Conservation (phyloP, 1,140 invertebrate species). For the Bombyx mandarina region DNA sequence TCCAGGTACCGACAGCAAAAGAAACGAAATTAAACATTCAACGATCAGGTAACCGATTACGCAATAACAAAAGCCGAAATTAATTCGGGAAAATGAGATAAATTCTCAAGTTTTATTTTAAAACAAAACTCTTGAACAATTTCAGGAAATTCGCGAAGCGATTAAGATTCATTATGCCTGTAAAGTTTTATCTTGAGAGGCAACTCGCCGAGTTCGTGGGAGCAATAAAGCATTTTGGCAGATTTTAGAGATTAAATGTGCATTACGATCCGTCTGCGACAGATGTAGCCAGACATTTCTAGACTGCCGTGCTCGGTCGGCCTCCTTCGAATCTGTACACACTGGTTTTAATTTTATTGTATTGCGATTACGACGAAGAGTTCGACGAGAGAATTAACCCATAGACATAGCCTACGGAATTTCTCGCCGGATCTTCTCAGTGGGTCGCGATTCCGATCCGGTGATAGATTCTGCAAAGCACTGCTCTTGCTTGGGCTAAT, state of each 20-base stretch:
- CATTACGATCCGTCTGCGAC: conserved; percentile 46
- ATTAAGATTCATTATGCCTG: conserved; percentile 65
- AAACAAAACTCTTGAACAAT: conserved; percentile 56
- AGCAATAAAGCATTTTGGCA: conserved; percentile 65
- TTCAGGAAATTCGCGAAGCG: conserved; percentile 48
- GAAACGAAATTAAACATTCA: conserved; percentile 35
- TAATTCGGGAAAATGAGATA: conserved; percentile 47
- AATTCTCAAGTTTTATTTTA: conserved; percentile 53
- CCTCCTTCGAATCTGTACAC: background rate
- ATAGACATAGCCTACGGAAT: no score
- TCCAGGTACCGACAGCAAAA: background rate
- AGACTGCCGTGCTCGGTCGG: conserved; percentile 1
- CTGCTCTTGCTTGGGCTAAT: no score
- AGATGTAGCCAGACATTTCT: conserved; percentile 36
- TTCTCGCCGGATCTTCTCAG: no score
- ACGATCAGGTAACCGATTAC: conserved; percentile 46
- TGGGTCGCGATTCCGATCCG: no score
- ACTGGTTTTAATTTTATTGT: no score
- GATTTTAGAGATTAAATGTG: conserved; percentile 64
- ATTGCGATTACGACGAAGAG: no score
- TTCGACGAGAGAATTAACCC: no score
- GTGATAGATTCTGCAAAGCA: no score
- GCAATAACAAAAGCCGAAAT: conserved; percentile 53
- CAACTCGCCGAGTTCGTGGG: conserved; percentile 36
- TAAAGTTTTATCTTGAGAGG: conserved; percentile 59